Percentiles rank a stretch among this genome's conserved stretches.
phyloP scores from a whole-genome alignment of 2,888 invertebrate species.

The Caenorhabditis angaria region DNA sequence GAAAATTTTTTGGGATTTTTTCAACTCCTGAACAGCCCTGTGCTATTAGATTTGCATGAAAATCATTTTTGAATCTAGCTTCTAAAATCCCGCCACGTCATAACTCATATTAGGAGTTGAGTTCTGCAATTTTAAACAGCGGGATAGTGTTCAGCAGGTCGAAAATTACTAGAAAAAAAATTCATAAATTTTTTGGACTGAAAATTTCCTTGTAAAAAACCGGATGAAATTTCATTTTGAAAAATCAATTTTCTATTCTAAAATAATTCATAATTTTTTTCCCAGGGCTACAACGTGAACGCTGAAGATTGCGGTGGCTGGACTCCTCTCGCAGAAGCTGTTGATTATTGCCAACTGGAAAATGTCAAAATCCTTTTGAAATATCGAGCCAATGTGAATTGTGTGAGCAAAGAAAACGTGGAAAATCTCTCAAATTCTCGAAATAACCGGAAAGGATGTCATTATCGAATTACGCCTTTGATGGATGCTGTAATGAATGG shows the following conservation, averaged over 20 bases:
- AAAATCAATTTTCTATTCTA: neutral
- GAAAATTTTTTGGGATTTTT: too few relatives aligned
- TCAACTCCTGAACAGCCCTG: too few relatives aligned
- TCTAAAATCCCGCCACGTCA: too few relatives aligned
- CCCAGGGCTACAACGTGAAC: conserved; percentile 55
- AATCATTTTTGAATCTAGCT: too few relatives aligned
- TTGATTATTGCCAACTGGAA: conserved; percentile 26
- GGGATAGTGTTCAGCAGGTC: too few relatives aligned
- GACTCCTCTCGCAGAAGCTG: conserved; percentile 62
- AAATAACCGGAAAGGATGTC: neutral
- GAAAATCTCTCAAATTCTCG: neutral
- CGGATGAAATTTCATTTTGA: neutral
- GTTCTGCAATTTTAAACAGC: too few relatives aligned
- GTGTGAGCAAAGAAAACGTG: conserved; percentile 9
- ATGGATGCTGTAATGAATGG: conserved; percentile 59
- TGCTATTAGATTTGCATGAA: too few relatives aligned
- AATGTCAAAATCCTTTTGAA: conserved; percentile 45
- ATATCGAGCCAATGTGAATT: conserved; percentile 47
- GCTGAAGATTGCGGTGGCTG: conserved; percentile 55
- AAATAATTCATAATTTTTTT: neutral
- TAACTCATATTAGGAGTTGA: too few relatives aligned
- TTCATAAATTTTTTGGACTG: too few relatives aligned
- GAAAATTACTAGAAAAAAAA: too few relatives aligned
- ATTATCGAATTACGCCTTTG: conserved; percentile 44
- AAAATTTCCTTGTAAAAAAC: too few relatives aligned